These are phyloP conservation scores for Dipus sagitta DNA, from an alignment of 2,797 vertebrate species.

Conservation along the genomic window DNA sequence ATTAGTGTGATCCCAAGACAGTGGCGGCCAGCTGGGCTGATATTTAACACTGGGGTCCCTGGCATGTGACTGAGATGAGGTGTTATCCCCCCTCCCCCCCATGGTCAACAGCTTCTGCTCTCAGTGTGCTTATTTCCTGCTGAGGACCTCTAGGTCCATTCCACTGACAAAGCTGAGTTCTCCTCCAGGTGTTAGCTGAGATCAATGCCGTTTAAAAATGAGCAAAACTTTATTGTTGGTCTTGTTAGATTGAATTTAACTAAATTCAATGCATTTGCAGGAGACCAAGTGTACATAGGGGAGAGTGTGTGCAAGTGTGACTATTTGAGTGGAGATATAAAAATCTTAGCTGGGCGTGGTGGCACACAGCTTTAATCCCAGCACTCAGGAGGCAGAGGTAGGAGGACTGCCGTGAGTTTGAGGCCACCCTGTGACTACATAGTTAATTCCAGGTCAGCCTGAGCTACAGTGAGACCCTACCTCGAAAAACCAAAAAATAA, in stretches of 20 bases:
- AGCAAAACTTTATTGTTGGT: slow-evolving; percentile 35
- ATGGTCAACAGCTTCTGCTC: neutral
- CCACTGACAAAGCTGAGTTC: neutral
- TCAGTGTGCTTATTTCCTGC: neutral
- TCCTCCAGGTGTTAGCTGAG: slow-evolving; percentile 11
- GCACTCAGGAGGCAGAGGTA: too few relatives aligned
- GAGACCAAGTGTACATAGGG: neutral
- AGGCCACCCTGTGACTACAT: too few relatives aligned
- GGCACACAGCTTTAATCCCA: too few relatives aligned
- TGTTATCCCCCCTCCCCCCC: too few relatives aligned
- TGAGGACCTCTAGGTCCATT: neutral
- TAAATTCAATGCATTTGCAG: neutral
- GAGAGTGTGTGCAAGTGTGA: neutral
- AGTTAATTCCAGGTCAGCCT: too few relatives aligned
- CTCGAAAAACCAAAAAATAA: slow-evolving; percentile 13
- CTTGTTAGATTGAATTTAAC: neutral
- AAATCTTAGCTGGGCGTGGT: too few relatives aligned
- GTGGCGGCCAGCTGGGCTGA: neutral
- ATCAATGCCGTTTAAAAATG: slow-evolving; percentile 18
- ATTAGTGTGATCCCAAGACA: neutral
- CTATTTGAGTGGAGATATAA: slow-evolving; percentile 42
- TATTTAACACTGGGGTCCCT: neutral
- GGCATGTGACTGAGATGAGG: neutral
- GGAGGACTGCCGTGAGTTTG: too few relatives aligned
- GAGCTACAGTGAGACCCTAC: too few relatives aligned